These are phyloP conservation scores for Rhopalosiphum nymphaeae DNA, from an alignment of 2,888 invertebrate species.

Conservation along the genomic window DNA sequence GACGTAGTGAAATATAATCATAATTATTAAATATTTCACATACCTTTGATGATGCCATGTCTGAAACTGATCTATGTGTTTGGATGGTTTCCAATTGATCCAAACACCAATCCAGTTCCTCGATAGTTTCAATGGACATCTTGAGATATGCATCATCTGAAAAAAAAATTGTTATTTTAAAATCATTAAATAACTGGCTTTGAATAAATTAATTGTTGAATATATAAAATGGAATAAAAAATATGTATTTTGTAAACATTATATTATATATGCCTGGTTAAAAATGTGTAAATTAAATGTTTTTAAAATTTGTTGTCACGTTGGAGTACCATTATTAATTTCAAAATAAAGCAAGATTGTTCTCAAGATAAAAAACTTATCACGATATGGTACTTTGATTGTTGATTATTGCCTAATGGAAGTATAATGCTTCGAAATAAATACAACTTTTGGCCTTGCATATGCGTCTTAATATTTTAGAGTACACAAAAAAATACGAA, in stretches of 20 bases:
- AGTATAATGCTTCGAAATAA: neutral
- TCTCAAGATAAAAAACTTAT: neutral
- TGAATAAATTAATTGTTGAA: neutral
- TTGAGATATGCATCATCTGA: conserved; percentile 91
- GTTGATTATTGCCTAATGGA: neutral
- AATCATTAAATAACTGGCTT: neutral
- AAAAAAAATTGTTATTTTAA: neutral
- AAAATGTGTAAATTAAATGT: neutral
- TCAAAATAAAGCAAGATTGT: neutral
- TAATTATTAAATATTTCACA: too few relatives aligned
- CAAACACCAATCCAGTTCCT: conserved; percentile 99
- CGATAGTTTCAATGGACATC: conserved; percentile 95
- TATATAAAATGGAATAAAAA: neutral
- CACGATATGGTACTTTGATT: neutral
- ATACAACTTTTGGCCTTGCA: neutral
- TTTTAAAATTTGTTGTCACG: neutral
- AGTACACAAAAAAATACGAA: neutral
- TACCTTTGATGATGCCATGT: conserved; percentile 99
- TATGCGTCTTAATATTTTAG: neutral
- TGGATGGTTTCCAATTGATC: conserved; percentile 99
- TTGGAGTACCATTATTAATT: neutral
- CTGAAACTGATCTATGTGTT: conserved; percentile 98
- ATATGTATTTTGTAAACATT: neutral
- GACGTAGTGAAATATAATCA: neutral
- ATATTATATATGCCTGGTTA: neutral